These are phyloP conservation scores for Oryzias woworae DNA, from an alignment of 2,113 vertebrate species.

Conservation along the genomic window DNA sequence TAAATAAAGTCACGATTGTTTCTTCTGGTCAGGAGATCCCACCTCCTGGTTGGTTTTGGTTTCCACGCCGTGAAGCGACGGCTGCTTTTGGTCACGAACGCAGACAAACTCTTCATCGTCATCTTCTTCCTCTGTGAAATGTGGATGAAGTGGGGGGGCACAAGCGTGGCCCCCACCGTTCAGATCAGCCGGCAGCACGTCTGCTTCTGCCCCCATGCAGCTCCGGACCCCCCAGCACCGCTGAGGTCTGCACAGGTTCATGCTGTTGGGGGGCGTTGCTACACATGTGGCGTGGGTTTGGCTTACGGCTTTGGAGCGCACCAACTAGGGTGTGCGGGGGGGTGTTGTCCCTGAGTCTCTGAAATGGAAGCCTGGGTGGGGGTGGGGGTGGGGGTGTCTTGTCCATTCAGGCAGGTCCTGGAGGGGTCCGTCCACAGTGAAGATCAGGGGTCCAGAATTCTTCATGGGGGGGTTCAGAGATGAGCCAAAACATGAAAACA, in stretches of 20 bases:
- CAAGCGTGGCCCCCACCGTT: no score
- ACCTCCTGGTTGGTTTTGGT: conserved; percentile 57
- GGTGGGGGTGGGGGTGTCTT: conserved; percentile 19
- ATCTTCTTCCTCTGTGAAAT: no score
- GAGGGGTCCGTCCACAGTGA: neutral
- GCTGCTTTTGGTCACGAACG: conserved; percentile 50
- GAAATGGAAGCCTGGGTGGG: conserved; percentile 18
- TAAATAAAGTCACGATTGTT: conserved; percentile 72
- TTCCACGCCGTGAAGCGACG: conserved; percentile 29
- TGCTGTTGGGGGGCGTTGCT: conserved; percentile 18
- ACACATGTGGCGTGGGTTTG: conserved; percentile 36
- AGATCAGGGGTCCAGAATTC: neutral
- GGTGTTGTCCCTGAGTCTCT: conserved; percentile 65
- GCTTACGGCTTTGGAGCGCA: neutral
- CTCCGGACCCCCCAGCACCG: no score
- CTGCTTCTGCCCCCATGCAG: no score
- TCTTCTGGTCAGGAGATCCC: conserved; percentile 48
- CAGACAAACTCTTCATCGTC: conserved; percentile 5
- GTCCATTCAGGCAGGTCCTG: conserved; percentile 37
- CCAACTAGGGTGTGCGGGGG: neutral
- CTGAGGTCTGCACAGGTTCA: conserved; percentile 30
- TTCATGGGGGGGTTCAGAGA: neutral
- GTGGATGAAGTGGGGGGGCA: no score
- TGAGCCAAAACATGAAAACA: conserved; percentile 10
- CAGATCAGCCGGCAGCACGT: no score